Percentiles rank a stretch among this genome's conserved stretches.
phyloP scores from a whole-genome alignment of 2,113 vertebrate genomes.

The Pachypanchax playfairii region DNA sequence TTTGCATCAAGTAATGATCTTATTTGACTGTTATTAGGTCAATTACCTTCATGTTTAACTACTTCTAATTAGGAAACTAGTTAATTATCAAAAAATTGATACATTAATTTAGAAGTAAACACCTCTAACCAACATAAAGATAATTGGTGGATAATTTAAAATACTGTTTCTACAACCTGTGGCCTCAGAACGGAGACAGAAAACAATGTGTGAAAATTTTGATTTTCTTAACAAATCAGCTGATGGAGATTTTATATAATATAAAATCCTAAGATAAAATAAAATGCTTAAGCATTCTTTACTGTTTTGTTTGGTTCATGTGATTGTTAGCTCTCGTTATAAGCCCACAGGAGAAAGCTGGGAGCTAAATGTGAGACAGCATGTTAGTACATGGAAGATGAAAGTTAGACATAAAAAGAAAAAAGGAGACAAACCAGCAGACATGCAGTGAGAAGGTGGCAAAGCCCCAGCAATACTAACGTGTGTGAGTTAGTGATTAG shows the following conservation, averaged over 20 bases:
- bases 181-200: slow-evolving; percentile 68
- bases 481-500: slow-evolving; percentile 65
- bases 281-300: too few species aligned
- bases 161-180: slow-evolving; percentile 54
- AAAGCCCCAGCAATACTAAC: slow-evolving; percentile 63
- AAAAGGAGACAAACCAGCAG: slow-evolving; percentile 50
- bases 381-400: slow-evolving; percentile 63
- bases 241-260: background rate
- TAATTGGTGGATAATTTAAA: slow-evolving; percentile 13
- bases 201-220: background rate
- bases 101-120: background rate
- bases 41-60: slow-evolving; percentile 45
- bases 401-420: slow-evolving; percentile 49
- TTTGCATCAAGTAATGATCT: background rate
- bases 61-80: slow-evolving; percentile 1
- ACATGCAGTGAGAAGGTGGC: slow-evolving; percentile 72
- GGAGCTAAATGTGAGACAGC: slow-evolving; percentile 40
- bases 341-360: slow-evolving; percentile 74
- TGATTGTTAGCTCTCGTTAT: slow-evolving; percentile 55
- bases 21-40: background rate
- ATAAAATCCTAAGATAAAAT: too few species aligned
- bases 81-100: slow-evolving; percentile 1
- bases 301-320: background rate
- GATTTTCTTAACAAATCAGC: background rate
- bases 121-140: background rate